A percentile compares a stretch with the other conserved stretches of the same genome.
phyloP scores from a whole-genome alignment of 2,888 invertebrate genomes.

The Ornithoptera alexandrae region DNA sequence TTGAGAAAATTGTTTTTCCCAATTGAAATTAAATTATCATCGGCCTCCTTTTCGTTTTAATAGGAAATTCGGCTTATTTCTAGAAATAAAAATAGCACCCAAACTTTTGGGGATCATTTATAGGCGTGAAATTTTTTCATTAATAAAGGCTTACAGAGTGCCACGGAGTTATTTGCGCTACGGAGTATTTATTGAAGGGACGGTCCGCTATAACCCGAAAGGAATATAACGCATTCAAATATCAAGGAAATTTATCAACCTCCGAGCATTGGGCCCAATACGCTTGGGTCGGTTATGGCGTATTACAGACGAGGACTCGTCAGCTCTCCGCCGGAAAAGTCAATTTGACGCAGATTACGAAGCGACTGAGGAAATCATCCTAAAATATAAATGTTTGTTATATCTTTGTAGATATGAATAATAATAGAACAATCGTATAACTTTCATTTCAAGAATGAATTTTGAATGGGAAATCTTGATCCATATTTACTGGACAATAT shows the following conservation, averaged over 20 bases:
- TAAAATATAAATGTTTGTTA: conserved; percentile 61
- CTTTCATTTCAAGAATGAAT: neutral
- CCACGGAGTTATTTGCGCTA: conserved; percentile 53
- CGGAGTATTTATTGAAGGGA: conserved; percentile 65
- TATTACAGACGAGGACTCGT: conserved; percentile 73
- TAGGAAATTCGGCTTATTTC: conserved; percentile 24
- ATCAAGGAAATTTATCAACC: conserved; percentile 76
- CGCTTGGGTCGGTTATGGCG: conserved; percentile 74
- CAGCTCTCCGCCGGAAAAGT: conserved; percentile 73
- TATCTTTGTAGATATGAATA: conserved; percentile 54
- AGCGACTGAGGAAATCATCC: conserved; percentile 58
- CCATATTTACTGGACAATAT: neutral
- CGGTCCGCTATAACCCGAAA: conserved; percentile 58
- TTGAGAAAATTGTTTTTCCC: conserved; percentile 63
- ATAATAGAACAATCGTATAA: conserved; percentile 33
- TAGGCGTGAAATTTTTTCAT: conserved; percentile 47
- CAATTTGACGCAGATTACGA: conserved; percentile 76
- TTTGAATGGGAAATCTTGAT: neutral
- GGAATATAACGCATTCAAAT: conserved; percentile 76
- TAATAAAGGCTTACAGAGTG: conserved; percentile 57
- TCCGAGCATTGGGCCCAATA: conserved; percentile 69
- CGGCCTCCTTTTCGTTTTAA: conserved; percentile 43
- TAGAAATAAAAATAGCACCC: conserved; percentile 19
- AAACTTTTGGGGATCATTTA: conserved; percentile 12
- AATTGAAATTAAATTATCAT: conserved; percentile 61